Conservation (phyloP, 2,888 invertebrate genomes). For the Nomada hirtipes region DNA sequence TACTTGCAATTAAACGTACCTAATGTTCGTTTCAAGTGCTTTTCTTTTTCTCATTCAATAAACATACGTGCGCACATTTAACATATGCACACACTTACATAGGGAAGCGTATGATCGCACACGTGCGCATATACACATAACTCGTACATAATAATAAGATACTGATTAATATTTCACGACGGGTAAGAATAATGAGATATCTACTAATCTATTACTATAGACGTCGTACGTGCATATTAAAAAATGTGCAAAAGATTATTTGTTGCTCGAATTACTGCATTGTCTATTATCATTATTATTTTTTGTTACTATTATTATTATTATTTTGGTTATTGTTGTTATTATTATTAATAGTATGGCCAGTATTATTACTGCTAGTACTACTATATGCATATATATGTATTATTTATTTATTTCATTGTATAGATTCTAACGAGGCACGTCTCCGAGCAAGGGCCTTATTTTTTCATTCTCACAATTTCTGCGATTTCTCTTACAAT, state of each 20-base stretch:
- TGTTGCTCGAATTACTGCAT: slow-evolving; percentile 80
- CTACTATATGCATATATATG: slow-evolving; percentile 42
- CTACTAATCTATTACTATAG: slow-evolving; percentile 69
- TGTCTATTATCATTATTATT: slow-evolving; percentile 67
- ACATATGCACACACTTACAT: slow-evolving; percentile 14
- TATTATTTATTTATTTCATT: slow-evolving; percentile 78
- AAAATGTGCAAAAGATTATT: slow-evolving; percentile 74
- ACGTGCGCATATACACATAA: slow-evolving; percentile 53
- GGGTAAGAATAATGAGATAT: slow-evolving; percentile 72
- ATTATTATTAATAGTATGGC: not conserved
- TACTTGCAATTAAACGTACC: no score
- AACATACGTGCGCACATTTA: slow-evolving; percentile 9
- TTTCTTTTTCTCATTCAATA: slow-evolving; percentile 22
- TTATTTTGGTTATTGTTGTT: not conserved
- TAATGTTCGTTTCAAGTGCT: slow-evolving; percentile 1
- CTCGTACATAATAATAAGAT: slow-evolving; percentile 72
- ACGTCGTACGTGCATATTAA: slow-evolving; percentile 64
- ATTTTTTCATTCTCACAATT: slow-evolving; percentile 57
- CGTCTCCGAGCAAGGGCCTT: slow-evolving; percentile 76
- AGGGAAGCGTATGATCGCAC: slow-evolving; percentile 21
- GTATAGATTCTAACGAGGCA: slow-evolving; percentile 80
- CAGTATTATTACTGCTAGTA: slow-evolving; percentile 54
- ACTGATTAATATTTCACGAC: slow-evolving; percentile 79
- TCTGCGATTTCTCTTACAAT: slow-evolving; percentile 2
- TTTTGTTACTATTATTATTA: not conserved